Conservation (phyloP, 2,888 invertebrate species). For the Pachymerium ferrugineum region DNA sequence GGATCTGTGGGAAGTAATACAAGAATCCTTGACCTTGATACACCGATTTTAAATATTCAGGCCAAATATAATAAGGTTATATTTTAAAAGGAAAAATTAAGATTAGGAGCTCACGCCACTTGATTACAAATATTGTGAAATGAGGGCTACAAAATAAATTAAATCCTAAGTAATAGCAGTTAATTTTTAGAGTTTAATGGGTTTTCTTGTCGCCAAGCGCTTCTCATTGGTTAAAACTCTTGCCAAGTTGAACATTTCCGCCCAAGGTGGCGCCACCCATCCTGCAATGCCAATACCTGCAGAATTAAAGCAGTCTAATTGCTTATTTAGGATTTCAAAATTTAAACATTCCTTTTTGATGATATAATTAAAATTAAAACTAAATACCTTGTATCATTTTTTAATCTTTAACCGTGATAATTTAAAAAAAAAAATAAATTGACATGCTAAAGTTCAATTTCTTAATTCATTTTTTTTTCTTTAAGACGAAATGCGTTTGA, state of each 20-base stretch:
- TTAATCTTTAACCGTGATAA: not conserved
- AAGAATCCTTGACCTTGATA: not conserved
- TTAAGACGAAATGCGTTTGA: slow-evolving; percentile 35
- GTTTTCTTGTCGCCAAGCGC: not conserved
- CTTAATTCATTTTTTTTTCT: not conserved
- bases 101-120: not conserved
- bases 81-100: not conserved
- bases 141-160: no score
- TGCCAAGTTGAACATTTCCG: not conserved
- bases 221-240: not conserved
- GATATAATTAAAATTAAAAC: no score
- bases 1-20: not conserved
- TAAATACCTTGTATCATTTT: no score
- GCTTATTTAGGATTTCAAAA: no score
- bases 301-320: no score
- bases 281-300: no score
- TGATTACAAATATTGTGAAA: not conserved
- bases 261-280: not conserved
- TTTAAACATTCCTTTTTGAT: no score
- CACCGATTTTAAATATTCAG: not conserved
- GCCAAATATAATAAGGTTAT: not conserved
- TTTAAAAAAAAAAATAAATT: not conserved
- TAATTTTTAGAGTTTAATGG: not conserved
- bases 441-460: not conserved
- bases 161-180: not conserved